phyloP scores from a whole-genome alignment of 2,888 invertebrate species.

The Folsomia candida region DNA sequence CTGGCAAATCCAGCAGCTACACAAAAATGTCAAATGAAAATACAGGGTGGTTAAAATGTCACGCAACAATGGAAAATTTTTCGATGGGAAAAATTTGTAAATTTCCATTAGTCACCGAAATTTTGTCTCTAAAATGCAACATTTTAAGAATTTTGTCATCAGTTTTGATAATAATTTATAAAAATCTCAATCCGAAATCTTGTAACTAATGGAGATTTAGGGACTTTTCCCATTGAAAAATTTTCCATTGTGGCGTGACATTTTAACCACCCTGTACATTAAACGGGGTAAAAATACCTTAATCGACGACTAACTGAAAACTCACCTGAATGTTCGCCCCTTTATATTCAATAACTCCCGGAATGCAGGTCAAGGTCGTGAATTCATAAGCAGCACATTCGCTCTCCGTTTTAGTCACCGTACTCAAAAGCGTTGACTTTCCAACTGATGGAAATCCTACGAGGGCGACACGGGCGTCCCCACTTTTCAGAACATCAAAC shows the following conservation, averaged over 20 bases:
- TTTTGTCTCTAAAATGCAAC: no score
- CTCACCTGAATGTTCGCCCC: constrained; percentile 89
- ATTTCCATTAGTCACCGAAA: no score
- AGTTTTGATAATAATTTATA: no score
- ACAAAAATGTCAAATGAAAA: not conserved
- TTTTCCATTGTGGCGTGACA: no score
- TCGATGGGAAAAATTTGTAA: no score
- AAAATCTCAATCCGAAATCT: no score
- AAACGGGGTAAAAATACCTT: not conserved
- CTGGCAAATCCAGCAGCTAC: constrained; percentile 91
- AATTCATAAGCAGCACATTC: constrained; percentile 98
- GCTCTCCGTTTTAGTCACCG: constrained; percentile 91
- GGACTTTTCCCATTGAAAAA: no score
- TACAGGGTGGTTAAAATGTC: not conserved
- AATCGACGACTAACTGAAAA: no score
- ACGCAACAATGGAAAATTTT: no score
- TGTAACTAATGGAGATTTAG: no score
- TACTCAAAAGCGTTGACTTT: constrained; percentile 94
- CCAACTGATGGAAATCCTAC: constrained; percentile 99
- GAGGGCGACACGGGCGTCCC: constrained; percentile 85
- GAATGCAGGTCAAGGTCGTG: constrained; percentile 91
- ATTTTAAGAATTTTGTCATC: no score
- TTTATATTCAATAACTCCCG: constrained; percentile 93
- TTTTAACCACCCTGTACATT: not conserved
- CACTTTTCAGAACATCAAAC: constrained; percentile 98